Conservation (phyloP, 2,113 vertebrate genomes). For the Epinephelus lanceolatus region DNA sequence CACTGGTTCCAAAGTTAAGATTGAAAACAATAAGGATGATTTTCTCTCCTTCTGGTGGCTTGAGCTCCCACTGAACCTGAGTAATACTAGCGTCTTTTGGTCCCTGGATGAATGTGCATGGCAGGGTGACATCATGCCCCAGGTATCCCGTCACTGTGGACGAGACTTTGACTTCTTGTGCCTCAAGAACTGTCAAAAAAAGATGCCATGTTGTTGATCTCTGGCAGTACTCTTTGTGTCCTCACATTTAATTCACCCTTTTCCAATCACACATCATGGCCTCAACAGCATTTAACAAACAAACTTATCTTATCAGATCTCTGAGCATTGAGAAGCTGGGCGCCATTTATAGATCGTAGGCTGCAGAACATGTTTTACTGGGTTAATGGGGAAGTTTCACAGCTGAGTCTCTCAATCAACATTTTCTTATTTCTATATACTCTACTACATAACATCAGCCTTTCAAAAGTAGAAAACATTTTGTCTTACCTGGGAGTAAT, state of each 20-base stretch:
- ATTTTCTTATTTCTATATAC: background rate
- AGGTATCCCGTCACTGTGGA: slow-evolving; percentile 5
- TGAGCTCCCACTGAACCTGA: slow-evolving; percentile 75
- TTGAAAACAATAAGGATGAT: slow-evolving; percentile 67
- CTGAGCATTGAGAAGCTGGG: no score
- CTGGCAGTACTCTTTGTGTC: no score
- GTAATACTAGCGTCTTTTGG: accelerated
- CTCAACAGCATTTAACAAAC: no score
- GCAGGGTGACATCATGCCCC: slow-evolving; percentile 67
- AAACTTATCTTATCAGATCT: no score
- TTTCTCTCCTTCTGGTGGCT: accelerated
- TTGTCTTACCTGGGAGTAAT: slow-evolving; percentile 52
- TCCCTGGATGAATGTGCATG: slow-evolving; percentile 60
- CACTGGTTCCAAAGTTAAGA: background rate
- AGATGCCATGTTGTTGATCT: no score
- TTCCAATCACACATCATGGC: no score
- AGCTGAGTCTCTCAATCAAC: no score
- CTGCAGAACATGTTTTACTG: no score
- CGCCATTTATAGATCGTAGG: no score
- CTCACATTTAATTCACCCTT: no score
- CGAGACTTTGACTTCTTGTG: background rate
- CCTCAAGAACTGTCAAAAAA: background rate
- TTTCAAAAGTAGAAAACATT: background rate
- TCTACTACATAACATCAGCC: background rate
- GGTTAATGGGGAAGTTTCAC: no score